These are phyloP conservation scores for Nixonia krombeini DNA, from an alignment of 1,140 invertebrate species.

Conservation along the genomic window DNA sequence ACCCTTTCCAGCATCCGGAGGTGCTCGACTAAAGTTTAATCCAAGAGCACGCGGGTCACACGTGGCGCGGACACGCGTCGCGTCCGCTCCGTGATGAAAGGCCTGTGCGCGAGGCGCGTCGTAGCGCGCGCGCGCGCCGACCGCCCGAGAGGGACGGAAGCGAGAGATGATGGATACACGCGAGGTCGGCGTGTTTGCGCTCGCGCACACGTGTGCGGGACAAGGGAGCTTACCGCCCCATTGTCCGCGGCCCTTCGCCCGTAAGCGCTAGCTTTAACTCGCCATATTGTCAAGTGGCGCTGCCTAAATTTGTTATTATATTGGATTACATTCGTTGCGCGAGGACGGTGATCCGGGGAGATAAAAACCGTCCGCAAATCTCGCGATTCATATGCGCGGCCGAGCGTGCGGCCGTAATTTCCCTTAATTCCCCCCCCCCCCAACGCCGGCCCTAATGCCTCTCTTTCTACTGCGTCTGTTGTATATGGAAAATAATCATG, in stretches of 20 bases:
- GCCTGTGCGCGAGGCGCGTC: conserved; percentile 9
- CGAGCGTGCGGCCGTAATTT: no score
- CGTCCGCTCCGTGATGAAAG: conserved; percentile 37
- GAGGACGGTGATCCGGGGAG: conserved; percentile 6
- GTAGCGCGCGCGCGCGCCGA: background rate
- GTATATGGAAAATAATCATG: conserved; percentile 1
- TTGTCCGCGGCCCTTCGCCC: conserved; percentile 36
- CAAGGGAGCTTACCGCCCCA: conserved; percentile 22
- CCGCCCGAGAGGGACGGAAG: no score
- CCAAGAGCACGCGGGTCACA: conserved; percentile 38
- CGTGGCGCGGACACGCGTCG: conserved; percentile 55
- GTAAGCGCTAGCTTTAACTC: conserved; percentile 53
- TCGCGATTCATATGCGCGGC: conserved; percentile 1
- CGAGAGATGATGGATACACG: conserved; percentile 32
- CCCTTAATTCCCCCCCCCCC: conserved; percentile 15
- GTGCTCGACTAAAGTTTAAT: conserved; percentile 23
- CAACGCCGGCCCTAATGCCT: no score
- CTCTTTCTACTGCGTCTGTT: background rate
- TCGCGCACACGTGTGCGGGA: conserved; percentile 28
- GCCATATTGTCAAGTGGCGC: conserved; percentile 59
- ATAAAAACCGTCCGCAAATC: conserved; percentile 15
- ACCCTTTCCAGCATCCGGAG: conserved; percentile 43
- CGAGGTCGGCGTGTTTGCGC: conserved; percentile 28
- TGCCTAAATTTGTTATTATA: conserved; percentile 57
- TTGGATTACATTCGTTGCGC: conserved; percentile 45